A percentile compares a stretch with the other conserved stretches of the same genome.
phyloP scores from a whole-genome alignment of 2,113 vertebrate species.

The Montifringilla adamsi region DNA sequence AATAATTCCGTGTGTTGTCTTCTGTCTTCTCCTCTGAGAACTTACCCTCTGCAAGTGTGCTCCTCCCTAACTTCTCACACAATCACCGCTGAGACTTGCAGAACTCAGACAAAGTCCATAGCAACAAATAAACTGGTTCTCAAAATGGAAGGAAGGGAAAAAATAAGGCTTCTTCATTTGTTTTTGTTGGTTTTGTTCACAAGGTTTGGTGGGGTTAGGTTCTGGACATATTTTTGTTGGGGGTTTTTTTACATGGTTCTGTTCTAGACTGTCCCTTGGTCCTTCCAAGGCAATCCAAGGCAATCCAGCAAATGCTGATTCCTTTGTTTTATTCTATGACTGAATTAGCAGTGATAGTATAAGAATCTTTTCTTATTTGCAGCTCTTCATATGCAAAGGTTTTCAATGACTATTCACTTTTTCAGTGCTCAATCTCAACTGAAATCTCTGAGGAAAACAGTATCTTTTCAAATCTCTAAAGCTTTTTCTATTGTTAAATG shows the following conservation, averaged over 20 bases:
- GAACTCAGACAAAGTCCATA: neutral
- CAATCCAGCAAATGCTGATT: neutral
- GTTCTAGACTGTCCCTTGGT: neutral
- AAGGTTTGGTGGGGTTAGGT: neutral
- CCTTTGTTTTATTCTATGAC: neutral
- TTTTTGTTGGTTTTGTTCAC: neutral
- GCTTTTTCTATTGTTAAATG: neutral
- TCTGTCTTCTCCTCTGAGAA: neutral
- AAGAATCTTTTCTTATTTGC: neutral
- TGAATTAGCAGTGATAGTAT: neutral
- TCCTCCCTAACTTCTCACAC: neutral
- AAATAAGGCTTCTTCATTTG: neutral
- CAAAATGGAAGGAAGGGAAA: neutral
- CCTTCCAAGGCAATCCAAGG: neutral
- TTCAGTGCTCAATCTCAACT: neutral
- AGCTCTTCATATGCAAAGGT: neutral
- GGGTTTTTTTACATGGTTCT: rapidly evolving
- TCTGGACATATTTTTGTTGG: neutral
- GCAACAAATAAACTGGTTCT: neutral
- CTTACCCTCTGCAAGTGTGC: neutral
- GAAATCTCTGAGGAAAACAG: neutral
- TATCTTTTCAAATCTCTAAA: neutral
- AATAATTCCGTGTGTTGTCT: neutral
- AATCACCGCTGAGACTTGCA: neutral
- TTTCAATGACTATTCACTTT: neutral